Evolutionary conservation across 2,888 invertebrate genomes (phyloP), one percentile per base, ranked within the genome.

Genomic region (Dinocampus coccinellae): DNA sequence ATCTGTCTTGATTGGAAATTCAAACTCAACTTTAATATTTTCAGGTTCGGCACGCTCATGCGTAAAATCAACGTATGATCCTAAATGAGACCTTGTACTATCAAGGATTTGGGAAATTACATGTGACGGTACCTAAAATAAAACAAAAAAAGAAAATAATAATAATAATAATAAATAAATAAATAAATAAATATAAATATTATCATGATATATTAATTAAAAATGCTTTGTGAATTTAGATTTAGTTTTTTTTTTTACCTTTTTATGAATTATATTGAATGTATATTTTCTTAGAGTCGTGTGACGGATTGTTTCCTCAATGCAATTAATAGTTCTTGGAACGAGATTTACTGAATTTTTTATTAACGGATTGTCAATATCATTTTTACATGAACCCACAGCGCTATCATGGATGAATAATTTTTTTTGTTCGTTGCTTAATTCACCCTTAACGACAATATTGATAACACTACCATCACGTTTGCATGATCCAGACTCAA

Each of bases 201-300:
- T n/a, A n/a, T n/a, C n/a, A n/a, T n/a, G n/a, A n/a, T n/a, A n/a
- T n/a, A n/a, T n/a, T n/a, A n/a, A n/a, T n/a, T n/a, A n/a, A n/a
- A n/a, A n/a, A n/a, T n/a, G n/a, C n/a, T n/a, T n/a, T n/a, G n/a
- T n/a, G n/a, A n/a, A n/a, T n/a, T n/a, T n/a, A n/a, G n/a, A n/a
- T n/a, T n/a, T n/a, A n/a, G n/a, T n/a, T n/a, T n/a, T n/a, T n/a
- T 11, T 39, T 33, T 64, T 72, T 72, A 85, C 83, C 78, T 87
- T 82, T 33, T 76, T 80, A 42, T 82, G 74, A 20, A 77, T 74
- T 3, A 87, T 72, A 39, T 85, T 81, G 39, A 83, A 76, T 3
- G 77, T 83, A 74, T 86, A 88, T 33, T 87, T 85, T 34, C 85
- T 84, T 62, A 88, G 61, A 0, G 86, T 80, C 9, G 85, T 82